Conservation (phyloP, 2,113 vertebrate species). For the Tyto alba region DNA sequence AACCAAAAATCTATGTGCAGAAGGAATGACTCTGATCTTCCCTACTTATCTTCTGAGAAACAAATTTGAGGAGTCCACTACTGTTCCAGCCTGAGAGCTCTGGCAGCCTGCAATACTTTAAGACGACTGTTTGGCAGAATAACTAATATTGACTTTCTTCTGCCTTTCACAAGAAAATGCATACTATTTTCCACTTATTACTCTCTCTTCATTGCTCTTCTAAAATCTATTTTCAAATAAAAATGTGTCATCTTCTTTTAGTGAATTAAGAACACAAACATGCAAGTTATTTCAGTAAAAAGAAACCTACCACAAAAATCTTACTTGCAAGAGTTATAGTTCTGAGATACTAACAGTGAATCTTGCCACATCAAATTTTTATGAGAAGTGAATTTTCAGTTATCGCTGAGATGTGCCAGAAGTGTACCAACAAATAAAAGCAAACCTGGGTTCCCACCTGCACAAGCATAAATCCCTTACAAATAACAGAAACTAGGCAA, state of each 20-base stretch:
- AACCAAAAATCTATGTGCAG: neutral
- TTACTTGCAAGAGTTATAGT: neutral
- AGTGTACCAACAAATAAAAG: neutral
- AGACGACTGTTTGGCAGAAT: neutral
- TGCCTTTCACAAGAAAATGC: neutral
- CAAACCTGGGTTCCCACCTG: neutral
- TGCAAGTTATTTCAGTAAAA: neutral
- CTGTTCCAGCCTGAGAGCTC: neutral
- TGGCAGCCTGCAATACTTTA: neutral
- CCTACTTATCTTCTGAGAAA: neutral
- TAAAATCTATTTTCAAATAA: neutral
- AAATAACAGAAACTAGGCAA: neutral
- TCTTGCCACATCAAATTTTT: neutral
- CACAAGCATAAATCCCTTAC: neutral
- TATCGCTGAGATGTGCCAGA: neutral
- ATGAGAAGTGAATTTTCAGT: neutral
- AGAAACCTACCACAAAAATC: neutral
- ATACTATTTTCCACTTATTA: neutral
- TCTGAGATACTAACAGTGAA: neutral
- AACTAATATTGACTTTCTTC: neutral
- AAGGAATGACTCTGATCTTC: neutral
- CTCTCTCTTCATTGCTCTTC: neutral
- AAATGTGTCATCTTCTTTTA: neutral
- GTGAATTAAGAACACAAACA: neutral
- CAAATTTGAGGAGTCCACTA: neutral